These are phyloP conservation scores for Idaea aversata DNA, from an alignment of 2,888 invertebrate genomes.

Conservation along the genomic window DNA sequence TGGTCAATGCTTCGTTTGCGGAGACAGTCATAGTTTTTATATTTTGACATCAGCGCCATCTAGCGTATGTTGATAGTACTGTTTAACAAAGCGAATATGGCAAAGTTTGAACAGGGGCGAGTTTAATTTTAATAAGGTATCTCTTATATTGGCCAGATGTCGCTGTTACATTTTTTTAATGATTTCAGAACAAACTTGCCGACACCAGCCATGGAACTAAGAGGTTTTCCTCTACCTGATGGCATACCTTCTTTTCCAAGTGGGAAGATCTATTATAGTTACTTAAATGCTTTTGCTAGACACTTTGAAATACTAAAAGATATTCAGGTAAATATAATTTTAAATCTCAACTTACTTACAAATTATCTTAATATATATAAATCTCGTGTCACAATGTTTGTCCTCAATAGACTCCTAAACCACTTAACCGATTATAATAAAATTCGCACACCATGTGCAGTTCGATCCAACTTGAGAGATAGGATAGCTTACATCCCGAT, in stretches of 20 bases:
- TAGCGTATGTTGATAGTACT: slow-evolving; percentile 13
- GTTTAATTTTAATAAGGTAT: not conserved
- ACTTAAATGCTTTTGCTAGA: slow-evolving; percentile 54
- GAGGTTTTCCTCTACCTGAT: slow-evolving; percentile 58
- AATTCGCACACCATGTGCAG: no score
- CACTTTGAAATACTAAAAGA: slow-evolving; percentile 58
- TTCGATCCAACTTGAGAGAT: no score
- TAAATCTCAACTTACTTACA: not conserved
- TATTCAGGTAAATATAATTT: slow-evolving; percentile 51
- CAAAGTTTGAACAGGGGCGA: not conserved
- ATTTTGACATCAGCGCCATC: slow-evolving; percentile 13
- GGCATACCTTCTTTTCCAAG: slow-evolving; percentile 57
- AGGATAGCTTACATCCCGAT: no score
- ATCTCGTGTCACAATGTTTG: no score
- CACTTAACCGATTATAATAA: no score
- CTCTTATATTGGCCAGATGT: not conserved
- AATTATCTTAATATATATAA: no score
- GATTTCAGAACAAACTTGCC: slow-evolving; percentile 68
- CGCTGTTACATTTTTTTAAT: not conserved
- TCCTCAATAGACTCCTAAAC: no score
- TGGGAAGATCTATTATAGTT: slow-evolving; percentile 56
- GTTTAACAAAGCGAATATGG: not conserved
- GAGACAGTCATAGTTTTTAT: slow-evolving; percentile 17
- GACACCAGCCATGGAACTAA: slow-evolving; percentile 68
- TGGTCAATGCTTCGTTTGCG: slow-evolving; percentile 16